phyloP scores from a whole-genome alignment of 2,888 invertebrate genomes.

The Pollenia amentaria region DNA sequence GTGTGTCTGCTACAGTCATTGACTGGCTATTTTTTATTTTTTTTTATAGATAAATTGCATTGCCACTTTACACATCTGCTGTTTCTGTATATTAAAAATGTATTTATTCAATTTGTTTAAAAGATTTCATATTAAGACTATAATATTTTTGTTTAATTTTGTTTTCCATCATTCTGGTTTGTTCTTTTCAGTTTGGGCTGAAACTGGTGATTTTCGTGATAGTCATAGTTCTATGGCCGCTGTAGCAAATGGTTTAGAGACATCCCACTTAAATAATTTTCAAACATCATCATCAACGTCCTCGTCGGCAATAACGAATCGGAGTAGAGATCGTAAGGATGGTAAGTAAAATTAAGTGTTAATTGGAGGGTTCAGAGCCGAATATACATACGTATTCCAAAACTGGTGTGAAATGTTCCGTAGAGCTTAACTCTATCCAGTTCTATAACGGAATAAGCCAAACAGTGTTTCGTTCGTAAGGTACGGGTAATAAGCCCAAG shows the following conservation, averaged over 20 bases:
- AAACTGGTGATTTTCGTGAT: conserved; percentile 94
- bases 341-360: conserved; percentile 85
- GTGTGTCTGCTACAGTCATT: background rate
- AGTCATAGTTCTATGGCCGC: conserved; percentile 90
- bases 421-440: no score
- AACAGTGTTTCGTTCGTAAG: no score
- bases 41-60: conserved; percentile 22
- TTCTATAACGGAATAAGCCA: no score
- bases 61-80: conserved; percentile 28
- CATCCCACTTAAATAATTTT: conserved; percentile 89
- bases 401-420: no score
- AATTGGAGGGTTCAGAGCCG: no score
- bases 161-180: conserved; percentile 79
- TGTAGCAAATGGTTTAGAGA: conserved; percentile 87
- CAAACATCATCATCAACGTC: conserved; percentile 87
- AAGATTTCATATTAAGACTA: conserved; percentile 79
- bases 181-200: conserved; percentile 93
- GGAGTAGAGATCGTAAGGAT: conserved; percentile 85
- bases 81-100: conserved; percentile 20
- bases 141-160: conserved; percentile 78
- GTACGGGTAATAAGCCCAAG: no score
- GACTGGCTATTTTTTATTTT: background rate
- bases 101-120: conserved; percentile 47
- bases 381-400: no score
- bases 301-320: conserved; percentile 88